Base-by-base conservation (phyloP, 2,888 invertebrate species). In the Drosophila mimica region DNA sequence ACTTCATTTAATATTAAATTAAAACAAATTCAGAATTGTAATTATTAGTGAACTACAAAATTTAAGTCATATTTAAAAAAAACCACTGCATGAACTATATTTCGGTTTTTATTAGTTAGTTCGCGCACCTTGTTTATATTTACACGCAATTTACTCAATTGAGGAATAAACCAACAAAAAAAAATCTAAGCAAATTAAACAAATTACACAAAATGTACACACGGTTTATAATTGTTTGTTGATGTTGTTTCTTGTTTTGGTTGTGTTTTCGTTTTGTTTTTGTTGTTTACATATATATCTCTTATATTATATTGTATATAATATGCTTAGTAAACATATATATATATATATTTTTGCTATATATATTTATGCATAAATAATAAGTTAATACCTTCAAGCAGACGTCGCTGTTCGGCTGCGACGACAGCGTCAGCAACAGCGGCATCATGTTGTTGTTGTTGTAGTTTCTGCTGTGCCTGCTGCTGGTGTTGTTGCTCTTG, bases 321-420 rank as follows among this genome's bases (percentile, higher is more conserved):
- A 75, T 66, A 67, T 77, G 79, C 46, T 46, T 25, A 46, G 25
- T 25, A 7, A 46, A 25, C 46, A 46, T 80, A 79, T 80, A 58
- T 70, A 59, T 71, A 69, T 31, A 78, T 83, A 82, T 81, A 79
- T 79, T 70, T 76, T 74, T 68, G 71, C 77, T 75, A 69, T 74
- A 60, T 79, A 69, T 78, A 80, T 62, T 61, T 48, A 67, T 67
- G 67, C 58, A 65, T 79, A 70, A 79, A 75, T 85, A 88, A 90
- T 87, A 88, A 88, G 76, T 83, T 90, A 92, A 92, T 93, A 93
- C 93, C 93, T 93, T 93, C 93, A 91, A 93, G 92, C 89, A 92
- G 85, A 81, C 92, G 93, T 81, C 93, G 93, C 88, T 93, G 93
- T 91, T 92, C 93, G 78, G 92, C 92, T 83, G 86, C 90, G 73